A percentile compares a stretch with the other conserved stretches of the same genome.
Conservation (phyloP, 2,888 invertebrate genomes). For the Lypha dubia region DNA sequence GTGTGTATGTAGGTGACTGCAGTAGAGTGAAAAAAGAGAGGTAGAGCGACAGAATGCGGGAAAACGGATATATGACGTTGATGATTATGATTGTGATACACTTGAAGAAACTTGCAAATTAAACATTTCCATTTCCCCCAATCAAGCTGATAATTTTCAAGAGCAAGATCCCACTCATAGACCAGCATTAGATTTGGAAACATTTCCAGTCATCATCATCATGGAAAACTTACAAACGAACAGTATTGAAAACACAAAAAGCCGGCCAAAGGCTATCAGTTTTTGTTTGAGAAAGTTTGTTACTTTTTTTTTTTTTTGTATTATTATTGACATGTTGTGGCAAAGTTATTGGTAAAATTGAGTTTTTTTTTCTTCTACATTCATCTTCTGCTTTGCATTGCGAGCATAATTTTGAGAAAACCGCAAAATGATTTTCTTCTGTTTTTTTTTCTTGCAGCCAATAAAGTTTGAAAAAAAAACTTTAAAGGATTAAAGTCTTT, state of each 20-base stretch:
- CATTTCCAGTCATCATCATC: neutral
- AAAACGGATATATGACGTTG: neutral
- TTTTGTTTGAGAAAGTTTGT: slow-evolving; percentile 41
- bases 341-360: slow-evolving; percentile 25
- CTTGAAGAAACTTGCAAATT: slow-evolving; percentile 65
- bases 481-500: neutral
- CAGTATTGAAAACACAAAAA: neutral
- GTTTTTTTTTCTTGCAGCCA: neutral
- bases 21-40: neutral
- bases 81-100: slow-evolving; percentile 60
- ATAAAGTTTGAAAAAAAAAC: too few species aligned
- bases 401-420: slow-evolving; percentile 24
- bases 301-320: slow-evolving; percentile 16
- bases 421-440: slow-evolving; percentile 1
- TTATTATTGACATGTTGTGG: slow-evolving; percentile 57
- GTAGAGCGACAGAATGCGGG: neutral
- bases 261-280: slow-evolving; percentile 51
- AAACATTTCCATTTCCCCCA: slow-evolving; percentile 47
- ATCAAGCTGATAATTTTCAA: slow-evolving; percentile 58
- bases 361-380: neutral
- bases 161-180: slow-evolving; percentile 8
- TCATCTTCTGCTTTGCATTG: neutral
- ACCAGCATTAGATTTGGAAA: neutral
- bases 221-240: neutral
- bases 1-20: too few species aligned